Evolutionary conservation across 2,888 invertebrate species (phyloP).

Genomic region (Hydrotaea cyrtoneurina): DNA sequence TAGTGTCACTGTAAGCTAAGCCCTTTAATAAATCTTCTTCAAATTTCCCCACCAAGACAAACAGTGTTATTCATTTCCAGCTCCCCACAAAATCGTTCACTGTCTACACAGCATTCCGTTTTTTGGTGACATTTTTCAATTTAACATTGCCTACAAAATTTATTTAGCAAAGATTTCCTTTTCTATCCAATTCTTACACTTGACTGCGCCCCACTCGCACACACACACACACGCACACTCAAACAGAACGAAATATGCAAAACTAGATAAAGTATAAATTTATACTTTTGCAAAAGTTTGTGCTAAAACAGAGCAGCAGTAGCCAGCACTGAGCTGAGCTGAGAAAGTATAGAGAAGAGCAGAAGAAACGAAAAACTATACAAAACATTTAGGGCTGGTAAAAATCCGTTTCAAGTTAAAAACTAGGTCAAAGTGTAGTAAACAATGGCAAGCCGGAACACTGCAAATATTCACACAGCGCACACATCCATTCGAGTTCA

Average conservation of each 20-base stretch:
- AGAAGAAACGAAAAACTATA: neutral
- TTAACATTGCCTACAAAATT: constrained; percentile 30
- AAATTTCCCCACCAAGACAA: neutral
- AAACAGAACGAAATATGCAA: constrained; percentile 3
- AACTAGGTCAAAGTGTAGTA: constrained; percentile 31
- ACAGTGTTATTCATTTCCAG: neutral
- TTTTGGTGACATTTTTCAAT: constrained; percentile 32
- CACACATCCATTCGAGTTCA: neutral
- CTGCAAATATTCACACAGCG: constrained; percentile 8
- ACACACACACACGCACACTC: neutral
- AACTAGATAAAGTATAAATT: constrained; percentile 35
- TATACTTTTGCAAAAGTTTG: constrained; percentile 4
- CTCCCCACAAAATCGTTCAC: too few relatives aligned
- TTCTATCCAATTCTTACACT: constrained; percentile 2
- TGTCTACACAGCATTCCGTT: constrained; percentile 2
- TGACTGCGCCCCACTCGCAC: neutral
- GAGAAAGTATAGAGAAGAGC: too few relatives aligned
- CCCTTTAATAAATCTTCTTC: constrained; percentile 17
- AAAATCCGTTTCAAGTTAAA: constrained; percentile 18
- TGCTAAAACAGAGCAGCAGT: neutral
- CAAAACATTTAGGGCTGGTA: constrained; percentile 18
- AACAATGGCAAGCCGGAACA: constrained; percentile 28
- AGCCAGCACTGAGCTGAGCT: neutral
- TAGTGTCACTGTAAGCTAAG: constrained; percentile 3
- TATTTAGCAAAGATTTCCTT: constrained; percentile 24